These are phyloP conservation scores for Vireo altiloquus DNA, from an alignment of 2,113 vertebrate species.

Conservation along the genomic window DNA sequence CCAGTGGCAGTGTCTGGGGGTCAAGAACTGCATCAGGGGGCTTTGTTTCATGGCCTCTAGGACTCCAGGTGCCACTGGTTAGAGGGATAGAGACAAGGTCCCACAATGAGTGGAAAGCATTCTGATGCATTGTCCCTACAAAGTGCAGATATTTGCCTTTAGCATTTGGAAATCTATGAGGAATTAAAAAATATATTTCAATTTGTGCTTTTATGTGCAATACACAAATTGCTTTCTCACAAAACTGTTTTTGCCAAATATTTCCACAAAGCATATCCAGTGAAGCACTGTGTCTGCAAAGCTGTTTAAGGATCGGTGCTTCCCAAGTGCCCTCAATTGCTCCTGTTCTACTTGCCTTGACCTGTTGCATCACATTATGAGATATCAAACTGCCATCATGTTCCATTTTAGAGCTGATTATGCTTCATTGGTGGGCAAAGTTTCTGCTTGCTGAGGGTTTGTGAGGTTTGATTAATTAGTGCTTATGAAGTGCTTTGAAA, in stretches of 20 bases:
- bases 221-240: neutral
- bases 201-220: neutral
- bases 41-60: neutral
- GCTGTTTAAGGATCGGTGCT: neutral
- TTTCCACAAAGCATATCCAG: neutral
- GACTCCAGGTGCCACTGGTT: neutral
- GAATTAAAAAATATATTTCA: neutral
- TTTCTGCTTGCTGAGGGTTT: conserved; percentile 36
- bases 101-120: neutral
- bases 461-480: conserved; percentile 60
- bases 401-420: conserved; percentile 38
- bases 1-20: neutral
- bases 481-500: conserved; percentile 59
- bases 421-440: conserved; percentile 24
- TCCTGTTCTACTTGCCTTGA: conserved; percentile 49
- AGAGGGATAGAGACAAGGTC: neutral
- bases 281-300: neutral
- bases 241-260: neutral
- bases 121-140: neutral
- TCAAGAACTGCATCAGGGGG: neutral
- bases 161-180: neutral
- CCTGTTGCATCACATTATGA: neutral
- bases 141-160: neutral
- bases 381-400: conserved; percentile 56
- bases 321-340: conserved; percentile 25